phyloP scores from a whole-genome alignment of 2,797 vertebrate genomes.

The Protonibea diacanthus region DNA sequence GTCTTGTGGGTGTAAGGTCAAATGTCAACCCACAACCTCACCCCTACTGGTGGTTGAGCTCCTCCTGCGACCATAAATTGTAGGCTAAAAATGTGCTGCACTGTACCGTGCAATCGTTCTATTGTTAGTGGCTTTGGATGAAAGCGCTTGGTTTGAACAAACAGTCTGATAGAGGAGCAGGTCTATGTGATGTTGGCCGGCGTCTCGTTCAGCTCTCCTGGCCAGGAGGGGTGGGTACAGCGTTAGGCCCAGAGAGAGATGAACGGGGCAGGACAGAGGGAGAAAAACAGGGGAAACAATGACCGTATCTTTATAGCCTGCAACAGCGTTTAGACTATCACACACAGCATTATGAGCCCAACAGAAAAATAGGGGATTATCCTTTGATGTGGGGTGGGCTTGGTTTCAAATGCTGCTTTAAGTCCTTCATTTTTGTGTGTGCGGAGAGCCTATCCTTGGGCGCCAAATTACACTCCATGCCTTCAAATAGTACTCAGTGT shows the following conservation, averaged over 20 bases:
- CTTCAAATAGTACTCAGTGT: conserved; percentile 66
- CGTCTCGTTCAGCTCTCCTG: conserved; percentile 39
- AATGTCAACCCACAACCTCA: conserved; percentile 31
- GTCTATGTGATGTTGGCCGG: conserved; percentile 55
- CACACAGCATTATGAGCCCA: conserved; percentile 77
- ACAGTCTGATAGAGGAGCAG: conserved; percentile 53
- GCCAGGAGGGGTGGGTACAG: conserved; percentile 38
- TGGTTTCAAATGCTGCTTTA: conserved; percentile 82
- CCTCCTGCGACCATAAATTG: conserved; percentile 58
- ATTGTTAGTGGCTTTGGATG: conserved; percentile 72
- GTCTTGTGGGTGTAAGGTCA: conserved; percentile 23
- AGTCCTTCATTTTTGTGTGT: conserved; percentile 77
- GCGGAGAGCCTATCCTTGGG: conserved; percentile 69
- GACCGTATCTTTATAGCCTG: conserved; percentile 72
- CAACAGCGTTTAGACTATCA: conserved; percentile 71
- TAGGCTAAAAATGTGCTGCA: conserved; percentile 50
- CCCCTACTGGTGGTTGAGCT: conserved; percentile 49
- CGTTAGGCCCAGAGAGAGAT: conserved; percentile 48
- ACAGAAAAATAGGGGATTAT: conserved; percentile 82
- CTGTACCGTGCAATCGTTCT: conserved; percentile 55
- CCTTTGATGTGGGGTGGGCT: conserved; percentile 85
- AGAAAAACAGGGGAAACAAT: conserved; percentile 68
- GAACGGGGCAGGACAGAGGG: conserved; percentile 43
- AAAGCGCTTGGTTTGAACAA: conserved; percentile 69
- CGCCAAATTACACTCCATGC: conserved; percentile 76